Percentiles rank a stretch among this genome's conserved stretches.
Conservation (phyloP, 2,797 vertebrate genomes). For the Alectoris magna region DNA sequence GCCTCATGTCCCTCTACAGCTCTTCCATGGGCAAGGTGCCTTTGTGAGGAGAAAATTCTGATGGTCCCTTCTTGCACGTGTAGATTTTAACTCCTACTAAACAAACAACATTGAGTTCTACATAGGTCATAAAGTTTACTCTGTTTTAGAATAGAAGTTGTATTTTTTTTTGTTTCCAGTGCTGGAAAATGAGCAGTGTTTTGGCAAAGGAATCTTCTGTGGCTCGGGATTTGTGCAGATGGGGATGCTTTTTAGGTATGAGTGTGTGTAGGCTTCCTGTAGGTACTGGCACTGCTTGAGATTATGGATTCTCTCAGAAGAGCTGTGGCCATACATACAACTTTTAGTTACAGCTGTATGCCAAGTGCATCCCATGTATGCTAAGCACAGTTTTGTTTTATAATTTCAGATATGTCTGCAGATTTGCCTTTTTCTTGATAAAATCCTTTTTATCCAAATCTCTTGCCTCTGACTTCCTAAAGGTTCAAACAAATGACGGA, state of each 20-base stretch:
- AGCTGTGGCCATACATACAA: neutral
- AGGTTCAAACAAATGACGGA: neutral
- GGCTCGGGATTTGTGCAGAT: neutral
- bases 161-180: neutral
- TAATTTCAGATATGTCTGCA: neutral
- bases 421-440: neutral
- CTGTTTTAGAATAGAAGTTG: neutral
- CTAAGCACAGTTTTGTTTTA: neutral
- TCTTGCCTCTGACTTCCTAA: neutral
- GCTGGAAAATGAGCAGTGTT: neutral
- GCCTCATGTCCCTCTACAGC: accelerated
- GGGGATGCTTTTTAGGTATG: accelerated
- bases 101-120: accelerated
- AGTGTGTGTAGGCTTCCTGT: neutral
- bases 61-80: neutral
- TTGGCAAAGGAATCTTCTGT: neutral
- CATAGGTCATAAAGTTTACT: neutral
- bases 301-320: neutral
- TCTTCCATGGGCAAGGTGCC: neutral
- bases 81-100: accelerated
- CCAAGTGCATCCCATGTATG: neutral
- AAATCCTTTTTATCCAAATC: neutral
- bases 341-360: neutral
- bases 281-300: accelerated
- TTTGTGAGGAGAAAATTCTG: neutral